phyloP scores from a whole-genome alignment of 2,888 invertebrate species.

The Lacanobia oleracea region DNA sequence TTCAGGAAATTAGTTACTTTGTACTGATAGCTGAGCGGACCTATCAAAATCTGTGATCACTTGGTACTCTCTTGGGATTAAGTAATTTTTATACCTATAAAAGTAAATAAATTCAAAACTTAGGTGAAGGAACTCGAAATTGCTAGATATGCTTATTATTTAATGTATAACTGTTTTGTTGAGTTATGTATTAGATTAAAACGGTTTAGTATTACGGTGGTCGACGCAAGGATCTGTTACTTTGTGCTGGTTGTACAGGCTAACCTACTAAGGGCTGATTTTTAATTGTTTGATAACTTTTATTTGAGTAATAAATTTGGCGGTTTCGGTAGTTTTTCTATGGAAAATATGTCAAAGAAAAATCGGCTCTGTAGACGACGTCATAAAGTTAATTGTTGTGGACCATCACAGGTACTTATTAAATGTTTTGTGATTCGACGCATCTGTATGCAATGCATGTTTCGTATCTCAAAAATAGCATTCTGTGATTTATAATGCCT shows the following conservation, averaged over 20 bases:
- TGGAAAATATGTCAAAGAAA: too few species aligned
- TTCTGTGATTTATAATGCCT: constrained; percentile 86
- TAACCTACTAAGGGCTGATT: constrained; percentile 11
- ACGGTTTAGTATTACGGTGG: constrained; percentile 71
- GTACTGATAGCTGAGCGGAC: constrained; percentile 85
- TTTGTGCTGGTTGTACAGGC: constrained; percentile 61
- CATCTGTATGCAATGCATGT: constrained; percentile 50
- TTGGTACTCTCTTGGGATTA: constrained; percentile 90
- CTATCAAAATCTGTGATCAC: constrained; percentile 90
- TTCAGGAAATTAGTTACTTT: constrained; percentile 83
- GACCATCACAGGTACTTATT: constrained; percentile 67
- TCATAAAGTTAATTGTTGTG: constrained; percentile 50
- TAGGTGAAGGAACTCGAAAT: constrained; percentile 74
- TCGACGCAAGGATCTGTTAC: constrained; percentile 69
- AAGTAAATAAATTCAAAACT: constrained; percentile 75
- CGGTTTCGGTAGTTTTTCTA: too few species aligned
- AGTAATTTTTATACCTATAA: constrained; percentile 86
- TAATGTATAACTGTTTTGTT: constrained; percentile 70
- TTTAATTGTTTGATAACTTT: too few species aligned
- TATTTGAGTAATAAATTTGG: too few species aligned
- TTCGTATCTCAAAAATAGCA: constrained; percentile 76
- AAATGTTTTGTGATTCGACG: constrained; percentile 62
- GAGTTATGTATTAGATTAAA: constrained; percentile 68
- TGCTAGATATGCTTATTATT: constrained; percentile 78
- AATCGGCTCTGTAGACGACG: constrained; percentile 2